phyloP scores from a whole-genome alignment of 2,888 invertebrate species.

The Trachelus tabidus region DNA sequence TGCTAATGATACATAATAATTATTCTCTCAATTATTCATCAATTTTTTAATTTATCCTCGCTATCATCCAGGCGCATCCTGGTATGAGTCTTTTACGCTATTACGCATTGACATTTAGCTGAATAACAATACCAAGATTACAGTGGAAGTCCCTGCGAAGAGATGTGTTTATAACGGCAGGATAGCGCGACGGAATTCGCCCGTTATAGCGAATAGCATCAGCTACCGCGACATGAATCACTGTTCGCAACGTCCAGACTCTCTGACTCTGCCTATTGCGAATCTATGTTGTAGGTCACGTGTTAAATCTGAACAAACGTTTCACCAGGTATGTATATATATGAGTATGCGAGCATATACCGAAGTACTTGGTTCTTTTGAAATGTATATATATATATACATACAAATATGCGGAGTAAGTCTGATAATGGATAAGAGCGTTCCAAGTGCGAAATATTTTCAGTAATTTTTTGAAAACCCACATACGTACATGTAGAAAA shows the following conservation, averaged over 20 bases:
- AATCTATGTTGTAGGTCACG: neutral
- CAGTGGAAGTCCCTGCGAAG: neutral
- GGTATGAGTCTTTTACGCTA: neutral
- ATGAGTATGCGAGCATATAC: neutral
- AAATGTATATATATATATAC: too few species aligned
- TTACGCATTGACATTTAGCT: neutral
- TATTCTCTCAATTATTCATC: neutral
- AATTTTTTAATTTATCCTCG: neutral
- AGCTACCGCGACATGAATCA: conserved; percentile 22
- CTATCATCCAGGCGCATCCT: neutral
- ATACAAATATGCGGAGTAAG: neutral
- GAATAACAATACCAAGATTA: neutral
- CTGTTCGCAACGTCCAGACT: conserved; percentile 8
- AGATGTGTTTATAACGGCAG: conserved; percentile 10
- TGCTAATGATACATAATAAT: neutral
- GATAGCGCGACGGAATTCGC: conserved; percentile 19
- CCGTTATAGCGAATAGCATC: conserved; percentile 15
- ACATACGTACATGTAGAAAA: too few species aligned
- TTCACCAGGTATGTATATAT: neutral
- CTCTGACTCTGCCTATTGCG: conserved; percentile 4
- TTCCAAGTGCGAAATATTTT: neutral
- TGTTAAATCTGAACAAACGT: neutral
- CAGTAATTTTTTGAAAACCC: neutral
- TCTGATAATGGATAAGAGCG: neutral
- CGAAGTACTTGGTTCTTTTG: neutral